Evolutionary conservation across 2,113 vertebrate species (phyloP).

Genomic region (Xiphias gladius): DNA sequence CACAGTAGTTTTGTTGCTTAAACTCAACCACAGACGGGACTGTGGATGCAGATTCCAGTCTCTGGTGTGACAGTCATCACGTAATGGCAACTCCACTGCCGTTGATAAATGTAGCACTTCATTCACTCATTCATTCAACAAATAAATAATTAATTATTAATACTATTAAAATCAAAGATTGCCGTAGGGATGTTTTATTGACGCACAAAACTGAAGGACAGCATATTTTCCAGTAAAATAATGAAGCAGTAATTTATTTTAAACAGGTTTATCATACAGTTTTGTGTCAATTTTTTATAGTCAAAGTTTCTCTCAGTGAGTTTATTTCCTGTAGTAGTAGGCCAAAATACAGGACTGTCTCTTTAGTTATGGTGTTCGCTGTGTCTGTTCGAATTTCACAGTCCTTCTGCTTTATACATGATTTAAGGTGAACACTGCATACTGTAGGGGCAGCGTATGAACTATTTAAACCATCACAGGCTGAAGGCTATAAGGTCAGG

Average conservation of each 20-base stretch:
- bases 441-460: slow-evolving; percentile 54
- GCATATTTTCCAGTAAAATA: slow-evolving; percentile 1
- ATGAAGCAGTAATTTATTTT: slow-evolving; percentile 25
- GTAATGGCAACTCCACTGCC: no score
- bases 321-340: neutral
- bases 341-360: neutral
- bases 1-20: no score
- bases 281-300: neutral
- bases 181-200: slow-evolving; percentile 16
- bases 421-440: slow-evolving; percentile 67
- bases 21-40: no score
- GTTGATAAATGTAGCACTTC: no score
- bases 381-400: slow-evolving; percentile 24
- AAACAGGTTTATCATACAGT: neutral
- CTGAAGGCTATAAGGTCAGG: slow-evolving; percentile 73
- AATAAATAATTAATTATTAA: neutral
- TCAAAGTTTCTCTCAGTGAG: neutral
- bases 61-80: no score
- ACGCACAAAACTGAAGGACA: slow-evolving; percentile 12
- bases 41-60: no score
- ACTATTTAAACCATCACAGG: slow-evolving; percentile 74
- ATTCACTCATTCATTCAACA: neutral
- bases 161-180: slow-evolving; percentile 32
- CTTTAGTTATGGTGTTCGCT: neutral
- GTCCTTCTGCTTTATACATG: slow-evolving; percentile 67